A percentile compares a stretch with the other conserved stretches of the same genome.
phyloP scores from a whole-genome alignment of 2,888 invertebrate species.

The Eubasilissa splendida region DNA sequence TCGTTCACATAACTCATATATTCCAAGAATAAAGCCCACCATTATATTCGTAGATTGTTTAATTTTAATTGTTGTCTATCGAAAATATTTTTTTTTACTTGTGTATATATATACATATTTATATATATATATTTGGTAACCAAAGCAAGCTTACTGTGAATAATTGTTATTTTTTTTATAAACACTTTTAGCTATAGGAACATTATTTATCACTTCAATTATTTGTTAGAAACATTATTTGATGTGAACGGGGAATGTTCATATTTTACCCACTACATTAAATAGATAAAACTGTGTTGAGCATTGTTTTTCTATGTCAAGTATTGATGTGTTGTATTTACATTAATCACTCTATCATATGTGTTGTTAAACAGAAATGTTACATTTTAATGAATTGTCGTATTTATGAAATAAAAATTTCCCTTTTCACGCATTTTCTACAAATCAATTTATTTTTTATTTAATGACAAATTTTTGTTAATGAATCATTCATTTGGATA shows the following conservation, averaged over 20 bases:
- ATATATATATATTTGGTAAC: slow-evolving; percentile 48
- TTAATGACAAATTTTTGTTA: slow-evolving; percentile 8
- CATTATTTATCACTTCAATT: slow-evolving; percentile 48
- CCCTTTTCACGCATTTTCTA: slow-evolving; percentile 36
- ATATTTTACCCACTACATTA: slow-evolving; percentile 47
- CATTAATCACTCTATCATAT: slow-evolving; percentile 54
- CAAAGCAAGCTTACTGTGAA: slow-evolving; percentile 56
- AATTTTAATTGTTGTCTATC: slow-evolving; percentile 41
- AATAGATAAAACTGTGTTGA: slow-evolving; percentile 46
- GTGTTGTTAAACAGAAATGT: slow-evolving; percentile 55
- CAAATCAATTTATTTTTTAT: slow-evolving; percentile 25
- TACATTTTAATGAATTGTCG: slow-evolving; percentile 41
- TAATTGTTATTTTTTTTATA: slow-evolving; percentile 54
- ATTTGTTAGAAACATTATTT: slow-evolving; percentile 56
- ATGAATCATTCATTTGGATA: background rate
- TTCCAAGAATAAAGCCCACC: slow-evolving; percentile 22
- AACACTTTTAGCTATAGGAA: slow-evolving; percentile 48
- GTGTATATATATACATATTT: background rate
- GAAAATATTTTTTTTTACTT: slow-evolving; percentile 38
- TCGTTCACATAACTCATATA: background rate
- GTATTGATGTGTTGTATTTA: slow-evolving; percentile 57
- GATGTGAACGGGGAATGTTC: slow-evolving; percentile 53
- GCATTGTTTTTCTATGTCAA: slow-evolving; percentile 56
- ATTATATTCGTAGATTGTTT: slow-evolving; percentile 32
- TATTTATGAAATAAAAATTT: slow-evolving; percentile 43